phyloP scores from a whole-genome alignment of 2,888 invertebrate genomes.

The Cantharis rufa region DNA sequence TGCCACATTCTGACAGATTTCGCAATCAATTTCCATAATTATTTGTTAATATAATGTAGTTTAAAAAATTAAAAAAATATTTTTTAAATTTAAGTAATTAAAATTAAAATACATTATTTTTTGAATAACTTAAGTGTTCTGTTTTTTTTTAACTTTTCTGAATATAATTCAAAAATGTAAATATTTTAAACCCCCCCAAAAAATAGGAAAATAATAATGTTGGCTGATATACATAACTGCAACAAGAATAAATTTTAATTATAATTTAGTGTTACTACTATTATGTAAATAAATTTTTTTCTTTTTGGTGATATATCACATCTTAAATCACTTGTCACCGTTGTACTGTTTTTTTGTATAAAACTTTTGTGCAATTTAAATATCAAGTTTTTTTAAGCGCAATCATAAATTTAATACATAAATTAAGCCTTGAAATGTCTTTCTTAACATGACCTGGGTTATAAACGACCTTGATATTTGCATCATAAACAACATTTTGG shows the following conservation, averaged over 20 bases:
- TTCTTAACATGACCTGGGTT: conserved; percentile 16
- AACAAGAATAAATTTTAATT: neutral
- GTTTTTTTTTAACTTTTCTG: no score
- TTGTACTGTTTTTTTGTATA: neutral
- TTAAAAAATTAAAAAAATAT: no score
- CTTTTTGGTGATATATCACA: neutral
- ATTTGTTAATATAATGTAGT: neutral
- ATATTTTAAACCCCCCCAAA: no score
- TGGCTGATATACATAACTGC: neutral
- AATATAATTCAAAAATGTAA: no score
- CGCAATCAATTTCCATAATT: neutral
- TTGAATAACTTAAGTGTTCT: no score
- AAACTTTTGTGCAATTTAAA: conserved; percentile 9
- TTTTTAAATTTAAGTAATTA: no score
- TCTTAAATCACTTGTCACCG: neutral
- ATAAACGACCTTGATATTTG: conserved; percentile 26
- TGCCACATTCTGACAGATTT: neutral
- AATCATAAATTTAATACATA: conserved; percentile 21
- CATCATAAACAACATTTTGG: conserved; percentile 1
- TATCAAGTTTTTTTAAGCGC: conserved; percentile 17
- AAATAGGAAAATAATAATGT: no score
- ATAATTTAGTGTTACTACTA: neutral
- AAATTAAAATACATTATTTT: no score
- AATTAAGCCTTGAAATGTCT: conserved; percentile 6
- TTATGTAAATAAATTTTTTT: neutral